Conservation (phyloP, 2,113 vertebrate species). For the Hippotragus niger region DNA sequence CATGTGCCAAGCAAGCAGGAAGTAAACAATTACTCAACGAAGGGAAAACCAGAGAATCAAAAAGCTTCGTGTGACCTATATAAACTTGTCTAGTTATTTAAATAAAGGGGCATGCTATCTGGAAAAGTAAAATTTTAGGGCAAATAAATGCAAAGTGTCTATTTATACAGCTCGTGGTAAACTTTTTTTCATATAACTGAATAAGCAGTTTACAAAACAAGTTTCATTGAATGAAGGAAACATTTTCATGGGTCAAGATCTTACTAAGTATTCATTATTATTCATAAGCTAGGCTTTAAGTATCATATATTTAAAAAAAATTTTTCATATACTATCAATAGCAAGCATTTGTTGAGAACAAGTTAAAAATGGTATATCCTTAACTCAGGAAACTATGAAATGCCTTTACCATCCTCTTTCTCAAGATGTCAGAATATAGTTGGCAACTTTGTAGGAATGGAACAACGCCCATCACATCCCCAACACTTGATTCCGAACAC, state of each 20-base stretch:
- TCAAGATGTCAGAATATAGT: neutral
- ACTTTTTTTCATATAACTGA: neutral
- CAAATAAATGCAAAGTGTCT: neutral
- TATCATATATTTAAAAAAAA: neutral
- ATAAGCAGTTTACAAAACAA: neutral
- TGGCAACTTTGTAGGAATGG: neutral
- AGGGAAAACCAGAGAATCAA: neutral
- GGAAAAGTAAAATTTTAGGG: neutral
- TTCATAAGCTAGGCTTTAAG: neutral
- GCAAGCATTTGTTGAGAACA: neutral
- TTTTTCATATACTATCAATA: neutral
- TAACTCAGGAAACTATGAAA: neutral
- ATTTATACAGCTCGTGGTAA: neutral
- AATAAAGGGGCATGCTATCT: neutral
- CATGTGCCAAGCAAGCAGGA: neutral
- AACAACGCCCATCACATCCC: neutral
- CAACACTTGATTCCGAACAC: neutral
- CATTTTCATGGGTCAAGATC: neutral
- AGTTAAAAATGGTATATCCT: neutral
- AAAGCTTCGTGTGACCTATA: neutral
- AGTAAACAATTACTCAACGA: neutral
- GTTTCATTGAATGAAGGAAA: neutral
- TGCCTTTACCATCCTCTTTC: neutral
- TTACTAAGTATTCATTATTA: neutral
- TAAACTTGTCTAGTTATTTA: neutral